Evolutionary conservation across 2,888 invertebrate species (phyloP).

Genomic region (Phania funesta): DNA sequence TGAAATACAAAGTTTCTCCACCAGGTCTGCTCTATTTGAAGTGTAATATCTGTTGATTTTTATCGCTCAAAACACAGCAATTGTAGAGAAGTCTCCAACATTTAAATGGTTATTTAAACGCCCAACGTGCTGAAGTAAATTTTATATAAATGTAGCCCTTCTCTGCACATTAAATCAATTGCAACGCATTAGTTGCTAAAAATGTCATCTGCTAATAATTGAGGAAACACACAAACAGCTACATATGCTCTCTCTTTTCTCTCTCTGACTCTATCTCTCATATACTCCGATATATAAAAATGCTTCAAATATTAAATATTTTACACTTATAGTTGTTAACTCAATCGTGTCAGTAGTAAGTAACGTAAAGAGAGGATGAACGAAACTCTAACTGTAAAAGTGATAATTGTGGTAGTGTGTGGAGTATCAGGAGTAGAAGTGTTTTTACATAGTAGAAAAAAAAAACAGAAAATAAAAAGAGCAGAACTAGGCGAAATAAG

Average conservation of each 20-base stretch:
- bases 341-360: background rate
- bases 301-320: background rate
- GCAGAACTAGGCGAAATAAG: conserved; percentile 25
- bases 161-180: conserved; percentile 39
- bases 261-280: background rate
- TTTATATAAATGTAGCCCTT: background rate
- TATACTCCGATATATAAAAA: background rate
- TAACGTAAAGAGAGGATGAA: background rate
- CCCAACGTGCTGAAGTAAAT: background rate
- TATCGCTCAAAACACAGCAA: too few species aligned
- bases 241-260: background rate
- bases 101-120: background rate
- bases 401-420: background rate
- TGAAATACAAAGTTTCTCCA: too few species aligned
- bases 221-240: background rate
- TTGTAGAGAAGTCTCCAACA: background rate
- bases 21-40: too few species aligned
- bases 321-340: background rate
- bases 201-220: conserved; percentile 11
- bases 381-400: background rate
- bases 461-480: background rate
- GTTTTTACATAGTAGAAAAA: background rate
- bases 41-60: too few species aligned
- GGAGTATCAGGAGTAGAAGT: background rate
- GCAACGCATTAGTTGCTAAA: conserved; percentile 33